These are phyloP conservation scores for Ginglymostoma cirratum DNA, from an alignment of 2,113 vertebrate genomes.

Conservation along the genomic window DNA sequence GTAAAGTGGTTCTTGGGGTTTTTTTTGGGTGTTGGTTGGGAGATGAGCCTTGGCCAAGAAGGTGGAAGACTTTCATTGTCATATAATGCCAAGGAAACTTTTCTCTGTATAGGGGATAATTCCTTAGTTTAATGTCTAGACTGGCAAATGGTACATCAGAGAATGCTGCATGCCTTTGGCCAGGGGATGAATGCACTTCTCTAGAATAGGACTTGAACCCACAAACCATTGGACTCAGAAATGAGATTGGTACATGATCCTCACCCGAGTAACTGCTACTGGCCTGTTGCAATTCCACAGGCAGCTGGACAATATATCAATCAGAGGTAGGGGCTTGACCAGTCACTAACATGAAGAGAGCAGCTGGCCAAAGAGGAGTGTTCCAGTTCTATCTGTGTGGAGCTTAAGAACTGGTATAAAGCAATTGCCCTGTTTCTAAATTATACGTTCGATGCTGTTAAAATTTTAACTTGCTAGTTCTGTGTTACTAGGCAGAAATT, in stretches of 20 bases:
- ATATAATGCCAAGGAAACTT: background rate
- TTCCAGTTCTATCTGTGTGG: background rate
- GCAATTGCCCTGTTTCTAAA: background rate
- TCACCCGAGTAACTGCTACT: background rate
- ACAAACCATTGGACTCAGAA: background rate
- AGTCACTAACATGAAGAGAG: background rate
- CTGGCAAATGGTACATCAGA: background rate
- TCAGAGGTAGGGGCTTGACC: background rate
- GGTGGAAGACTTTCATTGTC: background rate
- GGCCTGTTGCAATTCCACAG: background rate
- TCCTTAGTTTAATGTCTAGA: background rate
- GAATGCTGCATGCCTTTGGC: background rate
- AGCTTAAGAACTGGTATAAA: background rate
- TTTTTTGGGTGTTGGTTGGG: background rate
- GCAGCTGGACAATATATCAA: background rate
- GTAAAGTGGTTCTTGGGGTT: too few relatives aligned
- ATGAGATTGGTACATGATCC: background rate
- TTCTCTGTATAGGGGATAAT: background rate
- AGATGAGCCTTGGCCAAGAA: background rate
- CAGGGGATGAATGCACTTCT: background rate
- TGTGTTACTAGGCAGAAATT: background rate
- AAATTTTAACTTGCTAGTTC: background rate
- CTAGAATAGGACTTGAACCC: background rate
- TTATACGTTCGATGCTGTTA: background rate
- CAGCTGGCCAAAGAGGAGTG: background rate